Percentiles rank a stretch among this genome's conserved stretches.
phyloP scores from a whole-genome alignment of 2,113 vertebrate genomes.

The Strigops habroptila region DNA sequence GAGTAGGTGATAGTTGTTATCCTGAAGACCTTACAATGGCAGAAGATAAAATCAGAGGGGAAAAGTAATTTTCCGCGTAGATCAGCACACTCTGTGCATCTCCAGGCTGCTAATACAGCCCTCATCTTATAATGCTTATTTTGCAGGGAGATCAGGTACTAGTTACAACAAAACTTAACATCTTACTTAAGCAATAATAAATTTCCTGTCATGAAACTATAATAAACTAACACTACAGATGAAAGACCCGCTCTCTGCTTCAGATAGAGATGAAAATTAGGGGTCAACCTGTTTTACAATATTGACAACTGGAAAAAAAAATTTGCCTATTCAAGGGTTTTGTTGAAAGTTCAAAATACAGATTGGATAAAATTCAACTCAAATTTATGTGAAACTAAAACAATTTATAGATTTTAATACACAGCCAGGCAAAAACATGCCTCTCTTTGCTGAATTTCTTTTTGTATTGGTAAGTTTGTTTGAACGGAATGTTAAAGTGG shows the following conservation, averaged over 20 bases:
- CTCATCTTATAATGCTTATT: neutral
- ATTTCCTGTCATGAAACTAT: neutral
- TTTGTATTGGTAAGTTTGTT: neutral
- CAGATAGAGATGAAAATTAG: neutral
- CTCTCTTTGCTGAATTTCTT: neutral
- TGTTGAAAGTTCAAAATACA: neutral
- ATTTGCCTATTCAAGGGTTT: accelerated
- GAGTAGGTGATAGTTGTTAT: neutral
- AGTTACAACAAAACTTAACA: neutral
- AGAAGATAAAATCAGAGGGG: neutral
- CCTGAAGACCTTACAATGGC: neutral
- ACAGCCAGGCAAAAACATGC: neutral
- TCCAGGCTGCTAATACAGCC: neutral
- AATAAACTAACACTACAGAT: neutral
- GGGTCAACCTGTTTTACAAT: neutral
- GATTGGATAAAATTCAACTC: neutral
- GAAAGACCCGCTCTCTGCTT: neutral
- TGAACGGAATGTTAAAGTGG: neutral
- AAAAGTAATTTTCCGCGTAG: neutral
- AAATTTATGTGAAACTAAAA: neutral
- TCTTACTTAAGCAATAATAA: neutral
- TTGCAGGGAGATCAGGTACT: neutral
- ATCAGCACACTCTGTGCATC: neutral
- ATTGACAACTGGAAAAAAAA: neutral
- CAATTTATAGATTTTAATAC: neutral